A percentile compares a stretch with the other conserved stretches of the same genome.
Conservation (phyloP, 2,113 vertebrate species). For the Mola mola region DNA sequence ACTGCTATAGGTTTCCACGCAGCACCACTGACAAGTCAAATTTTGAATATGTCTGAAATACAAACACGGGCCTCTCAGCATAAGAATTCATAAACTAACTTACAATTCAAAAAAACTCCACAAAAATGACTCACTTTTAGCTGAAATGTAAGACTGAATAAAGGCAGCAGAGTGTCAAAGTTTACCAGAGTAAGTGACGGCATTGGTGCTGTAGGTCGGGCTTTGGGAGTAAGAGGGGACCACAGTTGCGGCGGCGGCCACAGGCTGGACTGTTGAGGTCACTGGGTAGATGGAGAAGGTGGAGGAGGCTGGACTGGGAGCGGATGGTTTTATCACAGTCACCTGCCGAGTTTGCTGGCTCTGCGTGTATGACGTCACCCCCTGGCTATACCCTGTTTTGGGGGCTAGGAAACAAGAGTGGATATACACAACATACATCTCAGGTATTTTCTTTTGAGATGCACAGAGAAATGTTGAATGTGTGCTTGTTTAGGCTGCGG, state of each 20-base stretch:
- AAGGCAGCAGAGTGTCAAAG: too few relatives aligned
- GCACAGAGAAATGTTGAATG: neutral
- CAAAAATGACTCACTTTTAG: too few relatives aligned
- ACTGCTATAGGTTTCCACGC: too few relatives aligned
- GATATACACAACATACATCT: too few relatives aligned
- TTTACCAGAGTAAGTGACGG: constrained; percentile 92
- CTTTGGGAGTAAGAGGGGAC: constrained; percentile 97
- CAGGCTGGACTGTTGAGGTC: constrained; percentile 94
- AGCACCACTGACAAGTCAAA: too few relatives aligned
- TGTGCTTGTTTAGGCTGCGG: neutral
- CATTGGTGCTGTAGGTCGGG: constrained; percentile 96
- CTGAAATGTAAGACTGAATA: too few relatives aligned
- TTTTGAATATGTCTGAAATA: too few relatives aligned
- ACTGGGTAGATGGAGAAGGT: constrained; percentile 98
- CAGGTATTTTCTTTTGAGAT: too few relatives aligned
- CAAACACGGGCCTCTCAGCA: too few relatives aligned
- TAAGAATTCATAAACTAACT: too few relatives aligned
- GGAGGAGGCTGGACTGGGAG: constrained; percentile 92
- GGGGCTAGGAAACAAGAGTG: constrained; percentile 79
- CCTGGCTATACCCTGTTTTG: constrained; percentile 95
- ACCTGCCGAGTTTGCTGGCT: constrained; percentile 96
- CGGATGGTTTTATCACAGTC: constrained; percentile 96
- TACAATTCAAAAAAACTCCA: too few relatives aligned
- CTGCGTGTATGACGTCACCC: constrained; percentile 94
- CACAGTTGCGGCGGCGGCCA: constrained; percentile 92